Conservation (phyloP, 2,888 invertebrate species). For the Coelopa pilipes region DNA sequence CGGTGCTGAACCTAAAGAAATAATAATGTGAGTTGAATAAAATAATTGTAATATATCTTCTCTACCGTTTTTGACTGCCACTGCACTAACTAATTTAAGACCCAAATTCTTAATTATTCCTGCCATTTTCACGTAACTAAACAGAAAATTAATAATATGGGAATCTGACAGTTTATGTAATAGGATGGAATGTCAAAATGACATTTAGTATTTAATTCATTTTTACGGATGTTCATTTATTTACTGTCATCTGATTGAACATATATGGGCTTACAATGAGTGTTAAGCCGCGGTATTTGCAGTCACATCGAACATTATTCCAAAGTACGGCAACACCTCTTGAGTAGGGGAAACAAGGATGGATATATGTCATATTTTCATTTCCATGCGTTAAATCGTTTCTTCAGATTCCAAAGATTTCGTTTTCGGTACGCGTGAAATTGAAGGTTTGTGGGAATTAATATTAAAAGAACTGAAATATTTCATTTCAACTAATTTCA, state of each 20-base stretch:
- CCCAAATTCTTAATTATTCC: conserved; percentile 62
- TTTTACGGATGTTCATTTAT: neutral
- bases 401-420: conserved; percentile 37
- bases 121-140: conserved; percentile 55
- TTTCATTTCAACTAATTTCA: conserved; percentile 50
- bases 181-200: conserved; percentile 22
- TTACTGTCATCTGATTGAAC: no score
- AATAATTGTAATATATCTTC: neutral
- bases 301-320: no score
- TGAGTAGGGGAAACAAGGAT: no score
- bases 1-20: conserved; percentile 43
- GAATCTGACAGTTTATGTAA: conserved; percentile 54
- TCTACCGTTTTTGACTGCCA: conserved; percentile 58
- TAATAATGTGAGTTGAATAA: neutral
- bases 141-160: conserved; percentile 23
- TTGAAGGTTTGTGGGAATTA: conserved; percentile 18
- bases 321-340: no score
- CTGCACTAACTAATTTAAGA: conserved; percentile 52
- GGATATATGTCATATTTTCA: no score
- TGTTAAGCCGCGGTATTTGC: no score
- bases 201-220: neutral
- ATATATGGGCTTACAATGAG: no score
- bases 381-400: no score
- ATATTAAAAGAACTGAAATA: conserved; percentile 37
- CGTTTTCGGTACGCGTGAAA: conserved; percentile 42